Evolutionary conservation across 2,113 vertebrate species (phyloP).

Genomic region (Nipponia nippon): DNA sequence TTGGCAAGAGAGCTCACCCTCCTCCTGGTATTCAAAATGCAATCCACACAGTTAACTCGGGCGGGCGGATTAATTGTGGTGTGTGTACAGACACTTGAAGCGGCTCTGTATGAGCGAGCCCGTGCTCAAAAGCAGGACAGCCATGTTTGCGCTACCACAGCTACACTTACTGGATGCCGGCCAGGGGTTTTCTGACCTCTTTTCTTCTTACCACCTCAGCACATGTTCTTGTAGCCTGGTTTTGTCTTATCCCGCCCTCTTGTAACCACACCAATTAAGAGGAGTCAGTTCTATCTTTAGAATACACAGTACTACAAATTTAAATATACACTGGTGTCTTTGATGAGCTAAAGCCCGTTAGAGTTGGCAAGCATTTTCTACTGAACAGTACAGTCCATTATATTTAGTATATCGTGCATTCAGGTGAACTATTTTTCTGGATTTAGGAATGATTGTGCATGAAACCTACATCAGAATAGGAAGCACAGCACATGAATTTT

Average conservation of each 20-base stretch:
- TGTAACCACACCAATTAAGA: neutral
- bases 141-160: fast-evolving
- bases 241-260: neutral
- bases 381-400: neutral
- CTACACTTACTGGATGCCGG: neutral
- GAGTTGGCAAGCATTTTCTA: neutral
- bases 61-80: neutral
- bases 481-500: neutral
- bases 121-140: neutral
- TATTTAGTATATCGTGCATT: neutral
- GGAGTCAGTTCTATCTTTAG: neutral
- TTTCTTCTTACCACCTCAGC: neutral
- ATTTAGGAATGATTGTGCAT: neutral
- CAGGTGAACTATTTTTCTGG: neutral
- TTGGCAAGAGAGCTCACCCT: neutral
- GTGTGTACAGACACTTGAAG: too few relatives aligned
- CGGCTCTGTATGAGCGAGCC: neutral
- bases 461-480: neutral
- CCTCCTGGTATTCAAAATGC: neutral
- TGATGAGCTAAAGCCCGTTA: neutral
- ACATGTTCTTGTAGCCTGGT: neutral
- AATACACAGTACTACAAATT: neutral
- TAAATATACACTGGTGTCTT: neutral
- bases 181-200: neutral
- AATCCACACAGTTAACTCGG: neutral